phyloP scores from a whole-genome alignment of 2,113 vertebrate species.

The Eurystomus gularis region DNA sequence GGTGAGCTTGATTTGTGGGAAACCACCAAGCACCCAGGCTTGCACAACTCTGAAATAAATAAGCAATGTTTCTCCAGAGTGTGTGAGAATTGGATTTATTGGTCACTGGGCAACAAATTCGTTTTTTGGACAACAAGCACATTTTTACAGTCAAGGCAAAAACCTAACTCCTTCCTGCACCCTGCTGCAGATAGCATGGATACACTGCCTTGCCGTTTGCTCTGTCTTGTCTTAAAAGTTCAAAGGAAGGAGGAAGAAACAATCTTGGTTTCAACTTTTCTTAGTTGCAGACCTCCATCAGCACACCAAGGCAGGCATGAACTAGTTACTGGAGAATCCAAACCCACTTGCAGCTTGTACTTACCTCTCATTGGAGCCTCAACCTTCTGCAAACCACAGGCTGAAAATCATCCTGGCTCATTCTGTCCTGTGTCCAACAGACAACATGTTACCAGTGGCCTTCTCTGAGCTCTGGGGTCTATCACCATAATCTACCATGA shows the following conservation, averaged over 20 bases:
- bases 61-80: no score
- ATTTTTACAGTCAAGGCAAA: background rate
- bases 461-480: background rate
- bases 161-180: background rate
- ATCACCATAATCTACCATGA: background rate
- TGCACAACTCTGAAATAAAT: no score
- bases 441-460: background rate
- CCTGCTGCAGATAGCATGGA: background rate
- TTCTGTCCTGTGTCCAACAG: background rate
- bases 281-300: background rate
- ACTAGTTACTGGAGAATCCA: background rate
- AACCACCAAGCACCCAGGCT: no score
- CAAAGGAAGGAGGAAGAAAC: background rate
- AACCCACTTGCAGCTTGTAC: background rate
- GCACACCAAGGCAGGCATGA: background rate
- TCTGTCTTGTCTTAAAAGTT: background rate
- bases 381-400: background rate
- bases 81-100: no score
- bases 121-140: background rate
- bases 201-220: background rate
- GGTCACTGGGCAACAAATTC: no score
- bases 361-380: background rate
- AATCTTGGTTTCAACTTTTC: background rate
- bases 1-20: no score
- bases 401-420: background rate